Conservation (phyloP, 37 sponge, comb jelly and placozoan genomes). For the Ianthella basta region DNA sequence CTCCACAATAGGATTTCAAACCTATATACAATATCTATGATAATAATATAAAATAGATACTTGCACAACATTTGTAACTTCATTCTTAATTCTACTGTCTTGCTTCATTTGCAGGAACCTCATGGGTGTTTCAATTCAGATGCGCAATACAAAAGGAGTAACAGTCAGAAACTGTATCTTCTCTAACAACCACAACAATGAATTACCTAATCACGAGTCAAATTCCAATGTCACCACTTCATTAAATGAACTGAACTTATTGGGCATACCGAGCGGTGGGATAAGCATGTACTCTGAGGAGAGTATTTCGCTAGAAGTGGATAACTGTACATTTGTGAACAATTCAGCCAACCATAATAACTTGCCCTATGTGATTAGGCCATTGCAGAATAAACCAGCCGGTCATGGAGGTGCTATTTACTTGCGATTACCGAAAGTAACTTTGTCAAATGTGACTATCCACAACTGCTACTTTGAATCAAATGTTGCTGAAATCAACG, state of each 20-base stretch:
- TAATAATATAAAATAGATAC: too few relatives aligned
- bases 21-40: too few relatives aligned
- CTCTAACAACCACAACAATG: background rate
- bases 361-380: background rate
- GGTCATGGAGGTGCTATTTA: conserved; percentile 7
- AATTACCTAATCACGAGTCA: too few relatives aligned
- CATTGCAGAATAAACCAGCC: background rate
- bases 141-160: background rate
- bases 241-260: background rate
- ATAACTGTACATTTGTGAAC: conserved; percentile 24
- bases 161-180: conserved; percentile 49
- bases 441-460: background rate
- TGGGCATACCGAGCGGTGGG: background rate
- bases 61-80: too few relatives aligned
- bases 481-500: conserved; percentile 13
- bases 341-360: conserved; percentile 30
- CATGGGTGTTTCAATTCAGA: conserved; percentile 52
- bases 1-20: too few relatives aligned
- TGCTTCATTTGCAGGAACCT: background rate
- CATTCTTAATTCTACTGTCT: too few relatives aligned
- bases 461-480: background rate
- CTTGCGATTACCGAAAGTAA: background rate
- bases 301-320: background rate
- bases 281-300: background rate
- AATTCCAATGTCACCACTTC: background rate